phyloP scores from a whole-genome alignment of 2,888 invertebrate species.

The Metalampra italica region DNA sequence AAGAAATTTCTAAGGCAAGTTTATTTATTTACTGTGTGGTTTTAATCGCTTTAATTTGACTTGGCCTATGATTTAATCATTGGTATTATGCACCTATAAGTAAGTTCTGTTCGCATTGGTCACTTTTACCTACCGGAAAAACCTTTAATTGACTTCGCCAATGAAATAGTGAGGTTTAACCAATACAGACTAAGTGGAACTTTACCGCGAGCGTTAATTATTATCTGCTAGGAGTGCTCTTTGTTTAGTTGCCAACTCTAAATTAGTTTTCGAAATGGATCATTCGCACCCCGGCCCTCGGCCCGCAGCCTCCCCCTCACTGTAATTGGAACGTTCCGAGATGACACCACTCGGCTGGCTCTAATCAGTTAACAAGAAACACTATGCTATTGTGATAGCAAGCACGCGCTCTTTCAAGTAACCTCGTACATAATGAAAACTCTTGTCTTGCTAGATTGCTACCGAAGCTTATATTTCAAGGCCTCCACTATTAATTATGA shows the following conservation, averaged over 20 bases:
- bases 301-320: slow-evolving; percentile 31
- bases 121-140: slow-evolving; percentile 36
- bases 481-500: no score
- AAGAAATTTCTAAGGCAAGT: no score
- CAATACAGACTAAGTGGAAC: slow-evolving; percentile 73
- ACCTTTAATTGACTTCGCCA: slow-evolving; percentile 62
- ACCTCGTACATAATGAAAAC: slow-evolving; percentile 1
- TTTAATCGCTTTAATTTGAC: no score
- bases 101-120: neutral
- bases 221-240: slow-evolving; percentile 78
- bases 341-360: slow-evolving; percentile 74
- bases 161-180: slow-evolving; percentile 63
- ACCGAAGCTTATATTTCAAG: no score
- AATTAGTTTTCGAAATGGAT: slow-evolving; percentile 80
- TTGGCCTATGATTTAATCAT: no score
- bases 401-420: slow-evolving; percentile 34
- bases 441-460: neutral
- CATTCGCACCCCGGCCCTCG: slow-evolving; percentile 69
- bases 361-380: slow-evolving; percentile 77
- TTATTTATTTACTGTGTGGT: no score
- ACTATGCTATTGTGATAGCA: slow-evolving; percentile 59
- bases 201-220: slow-evolving; percentile 78
- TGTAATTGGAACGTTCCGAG: slow-evolving; percentile 77
- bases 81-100: neutral
- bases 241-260: slow-evolving; percentile 80